Percentiles rank a stretch among this genome's conserved stretches.
These are phyloP conservation scores for Jacana jacana DNA, from an alignment of 2,113 vertebrate species.

Conservation along the genomic window DNA sequence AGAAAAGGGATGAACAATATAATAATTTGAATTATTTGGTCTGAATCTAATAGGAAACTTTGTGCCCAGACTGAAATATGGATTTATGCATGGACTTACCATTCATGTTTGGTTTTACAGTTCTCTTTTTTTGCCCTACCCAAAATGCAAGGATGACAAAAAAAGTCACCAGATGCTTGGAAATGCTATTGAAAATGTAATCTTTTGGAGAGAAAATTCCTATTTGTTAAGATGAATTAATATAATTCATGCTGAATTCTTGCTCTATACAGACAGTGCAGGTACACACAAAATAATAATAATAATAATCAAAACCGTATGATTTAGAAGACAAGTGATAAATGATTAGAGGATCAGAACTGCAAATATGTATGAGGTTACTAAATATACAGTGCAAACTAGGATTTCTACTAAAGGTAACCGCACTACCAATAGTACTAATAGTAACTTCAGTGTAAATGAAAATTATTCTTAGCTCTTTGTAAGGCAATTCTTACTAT, in stretches of 20 bases:
- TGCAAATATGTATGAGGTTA: background rate
- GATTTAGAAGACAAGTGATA: background rate
- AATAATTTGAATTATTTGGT: background rate
- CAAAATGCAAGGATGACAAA: background rate
- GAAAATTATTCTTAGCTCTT: background rate
- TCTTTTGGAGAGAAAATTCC: background rate
- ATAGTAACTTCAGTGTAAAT: rapidly evolving
- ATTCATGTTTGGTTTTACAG: background rate
- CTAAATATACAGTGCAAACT: background rate
- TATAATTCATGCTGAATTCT: background rate
- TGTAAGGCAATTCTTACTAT: rapidly evolving
- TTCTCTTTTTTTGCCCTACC: background rate
- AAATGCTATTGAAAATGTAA: background rate
- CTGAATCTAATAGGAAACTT: background rate
- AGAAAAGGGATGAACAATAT: background rate
- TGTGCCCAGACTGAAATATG: background rate
- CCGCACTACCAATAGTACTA: background rate
- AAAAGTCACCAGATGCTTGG: background rate
- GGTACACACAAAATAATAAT: background rate
- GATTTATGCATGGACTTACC: background rate
- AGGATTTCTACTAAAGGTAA: background rate
- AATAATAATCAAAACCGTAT: background rate
- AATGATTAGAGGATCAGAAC: background rate
- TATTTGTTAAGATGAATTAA: background rate
- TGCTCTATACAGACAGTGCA: background rate